phyloP scores from a whole-genome alignment of 2,888 invertebrate species.

The Parnassius mnemosyne region DNA sequence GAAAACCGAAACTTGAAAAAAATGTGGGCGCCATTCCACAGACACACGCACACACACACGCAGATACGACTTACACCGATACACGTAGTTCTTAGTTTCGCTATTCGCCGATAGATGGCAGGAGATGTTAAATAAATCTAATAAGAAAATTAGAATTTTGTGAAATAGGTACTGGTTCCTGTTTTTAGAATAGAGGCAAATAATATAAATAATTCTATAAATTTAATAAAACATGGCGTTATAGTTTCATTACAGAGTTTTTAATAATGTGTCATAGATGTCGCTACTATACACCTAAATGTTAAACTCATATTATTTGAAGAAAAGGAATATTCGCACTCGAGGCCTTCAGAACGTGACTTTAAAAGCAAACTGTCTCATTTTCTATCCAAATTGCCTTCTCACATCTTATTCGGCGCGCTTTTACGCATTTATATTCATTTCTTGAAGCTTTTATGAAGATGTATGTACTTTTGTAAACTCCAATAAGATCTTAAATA shows the following conservation, averaged over 20 bases:
- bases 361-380: slow-evolving; percentile 67
- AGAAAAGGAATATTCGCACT: slow-evolving; percentile 32
- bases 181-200: background rate
- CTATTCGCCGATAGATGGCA: slow-evolving; percentile 35
- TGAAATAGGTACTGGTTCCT: background rate
- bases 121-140: background rate
- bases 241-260: too few relatives aligned
- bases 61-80: slow-evolving; percentile 13
- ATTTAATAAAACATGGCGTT: too few relatives aligned
- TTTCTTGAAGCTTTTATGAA: slow-evolving; percentile 62
- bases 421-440: slow-evolving; percentile 68
- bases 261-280: slow-evolving; percentile 43
- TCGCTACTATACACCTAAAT: slow-evolving; percentile 37
- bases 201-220: too few relatives aligned
- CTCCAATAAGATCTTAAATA: slow-evolving; percentile 46
- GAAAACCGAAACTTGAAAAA: slow-evolving; percentile 30
- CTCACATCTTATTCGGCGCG: slow-evolving; percentile 67
- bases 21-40: slow-evolving; percentile 56
- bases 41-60: slow-evolving; percentile 47
- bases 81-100: slow-evolving; percentile 32
- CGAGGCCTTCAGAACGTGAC: slow-evolving; percentile 61
- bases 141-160: slow-evolving; percentile 1
- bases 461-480: slow-evolving; percentile 56
- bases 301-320: slow-evolving; percentile 29
- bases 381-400: slow-evolving; percentile 69